Evolutionary conservation across 2,113 vertebrate species (phyloP), one percentile per base, ranked within the genome.

Genomic region (Pelobates fuscus): DNA sequence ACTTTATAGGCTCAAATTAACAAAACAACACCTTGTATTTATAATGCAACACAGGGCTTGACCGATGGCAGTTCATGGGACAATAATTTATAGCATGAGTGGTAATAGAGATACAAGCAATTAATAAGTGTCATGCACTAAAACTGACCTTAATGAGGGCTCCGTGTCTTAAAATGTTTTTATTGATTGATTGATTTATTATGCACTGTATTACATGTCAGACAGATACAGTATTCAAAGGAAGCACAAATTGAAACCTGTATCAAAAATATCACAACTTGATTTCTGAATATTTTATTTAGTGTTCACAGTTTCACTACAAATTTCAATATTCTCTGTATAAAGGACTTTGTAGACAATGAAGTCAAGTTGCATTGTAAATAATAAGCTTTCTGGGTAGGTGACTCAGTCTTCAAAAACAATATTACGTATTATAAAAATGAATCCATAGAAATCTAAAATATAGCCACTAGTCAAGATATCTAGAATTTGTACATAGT

Each of bases 1-100:
- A 98, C 97, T 79, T 93, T 99, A 90, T 99, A 93, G 86, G 82
- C 84, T 78, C 73, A 25, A 26, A 41, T 8, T n/a, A n/a, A n/a
- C n/a, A 49, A 11, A 49, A 49, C 15, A 49, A 49, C 32, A 60
- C 32, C 32, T 46, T 67, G 37, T 17, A 25, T 44, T 52, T 61
- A 46, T 49, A 18, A 60, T 46, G 54, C 63, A 59, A 58, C 26
- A 75, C 41, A 68, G 65, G 64, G 73, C 65, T 68, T 77, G 57
- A 24, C 27, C 52, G 21, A 2, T 75, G 55, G 41, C 57, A 60
- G 21, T 24, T 15, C 2, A 52, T 60, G 52, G 29, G 57, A 32
- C 58, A 59, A 25, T 18, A 43, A 29, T 58, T 59, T 29, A 71
- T 24, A 17, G 12, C 15, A 70, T 18, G 49, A 21, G 66, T 68